Conservation (phyloP, 2,797 vertebrate species). For the Glossophaga mutica region DNA sequence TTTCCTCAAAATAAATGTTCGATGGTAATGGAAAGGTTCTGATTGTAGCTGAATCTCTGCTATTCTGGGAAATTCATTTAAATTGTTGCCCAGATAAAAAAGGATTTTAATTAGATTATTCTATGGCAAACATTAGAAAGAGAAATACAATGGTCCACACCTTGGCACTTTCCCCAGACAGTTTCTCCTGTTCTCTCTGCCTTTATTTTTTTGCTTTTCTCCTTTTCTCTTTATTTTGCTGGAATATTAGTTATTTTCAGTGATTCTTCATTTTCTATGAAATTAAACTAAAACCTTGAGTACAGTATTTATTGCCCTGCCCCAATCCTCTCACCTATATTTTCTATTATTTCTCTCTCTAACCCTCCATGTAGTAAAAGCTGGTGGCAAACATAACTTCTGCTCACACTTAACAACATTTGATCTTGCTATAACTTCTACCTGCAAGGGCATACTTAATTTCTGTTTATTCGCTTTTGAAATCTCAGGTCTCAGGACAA, state of each 20-base stretch:
- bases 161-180: background rate
- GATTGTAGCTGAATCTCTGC: background rate
- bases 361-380: background rate
- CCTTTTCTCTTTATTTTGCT: background rate
- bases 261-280: background rate
- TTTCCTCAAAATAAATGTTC: conserved; percentile 23
- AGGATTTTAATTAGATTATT: conserved; percentile 50
- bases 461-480: background rate
- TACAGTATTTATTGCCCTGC: too few species aligned
- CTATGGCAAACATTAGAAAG: background rate
- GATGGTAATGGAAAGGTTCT: conserved; percentile 30
- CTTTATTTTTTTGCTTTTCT: background rate
- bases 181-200: background rate
- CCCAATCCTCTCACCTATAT: background rate
- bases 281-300: background rate
- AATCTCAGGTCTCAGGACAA: background rate
- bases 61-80: conserved; percentile 56
- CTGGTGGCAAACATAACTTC: background rate
- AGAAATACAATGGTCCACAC: background rate
- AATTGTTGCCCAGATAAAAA: conserved; percentile 50
- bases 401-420: background rate
- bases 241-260: background rate
- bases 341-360: background rate
- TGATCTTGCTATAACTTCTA: background rate
- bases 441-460: background rate